Percentiles rank a stretch among this genome's conserved stretches.
Evolutionary conservation across 2,888 invertebrate species (phyloP).

Genomic region (Aphodius granarius): DNA sequence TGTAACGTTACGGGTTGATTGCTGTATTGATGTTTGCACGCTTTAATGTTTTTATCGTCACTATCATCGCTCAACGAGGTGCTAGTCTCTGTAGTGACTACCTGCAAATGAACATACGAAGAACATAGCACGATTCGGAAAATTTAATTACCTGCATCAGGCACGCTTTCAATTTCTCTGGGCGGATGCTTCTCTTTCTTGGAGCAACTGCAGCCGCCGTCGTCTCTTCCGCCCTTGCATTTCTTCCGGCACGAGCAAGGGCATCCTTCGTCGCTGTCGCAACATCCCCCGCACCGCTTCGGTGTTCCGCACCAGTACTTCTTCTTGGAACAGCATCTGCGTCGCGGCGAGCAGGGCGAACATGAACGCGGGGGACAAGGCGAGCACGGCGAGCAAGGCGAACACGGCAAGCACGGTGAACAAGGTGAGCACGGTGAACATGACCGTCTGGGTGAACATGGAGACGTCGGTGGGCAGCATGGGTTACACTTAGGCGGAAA

Average conservation of each 20-base stretch:
- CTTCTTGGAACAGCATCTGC: not conserved
- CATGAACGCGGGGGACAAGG: not conserved
- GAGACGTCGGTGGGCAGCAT: conserved; percentile 30
- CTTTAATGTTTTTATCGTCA: not conserved
- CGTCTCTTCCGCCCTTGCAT: not conserved
- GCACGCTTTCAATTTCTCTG: not conserved
- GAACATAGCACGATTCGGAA: not conserved
- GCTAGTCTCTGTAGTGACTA: not conserved
- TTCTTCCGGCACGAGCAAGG: not conserved
- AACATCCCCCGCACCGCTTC: not conserved
- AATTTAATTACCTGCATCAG: not conserved
- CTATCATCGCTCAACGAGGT: not conserved
- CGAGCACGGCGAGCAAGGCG: not conserved
- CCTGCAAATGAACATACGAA: not conserved
- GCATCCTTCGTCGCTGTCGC: not conserved
- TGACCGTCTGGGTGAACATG: conserved; percentile 19
- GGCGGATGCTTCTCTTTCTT: too few relatives aligned
- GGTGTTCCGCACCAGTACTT: not conserved
- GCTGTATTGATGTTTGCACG: not conserved
- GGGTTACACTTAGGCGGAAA: conserved; percentile 32
- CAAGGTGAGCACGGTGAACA: conserved; percentile 3
- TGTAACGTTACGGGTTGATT: not conserved
- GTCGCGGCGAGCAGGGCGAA: not conserved
- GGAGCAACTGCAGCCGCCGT: not conserved
- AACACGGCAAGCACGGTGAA: not conserved